These are phyloP conservation scores for Sinocyclocheilus anophthalmus DNA, from an alignment of 2,113 vertebrate genomes.

Conservation along the genomic window DNA sequence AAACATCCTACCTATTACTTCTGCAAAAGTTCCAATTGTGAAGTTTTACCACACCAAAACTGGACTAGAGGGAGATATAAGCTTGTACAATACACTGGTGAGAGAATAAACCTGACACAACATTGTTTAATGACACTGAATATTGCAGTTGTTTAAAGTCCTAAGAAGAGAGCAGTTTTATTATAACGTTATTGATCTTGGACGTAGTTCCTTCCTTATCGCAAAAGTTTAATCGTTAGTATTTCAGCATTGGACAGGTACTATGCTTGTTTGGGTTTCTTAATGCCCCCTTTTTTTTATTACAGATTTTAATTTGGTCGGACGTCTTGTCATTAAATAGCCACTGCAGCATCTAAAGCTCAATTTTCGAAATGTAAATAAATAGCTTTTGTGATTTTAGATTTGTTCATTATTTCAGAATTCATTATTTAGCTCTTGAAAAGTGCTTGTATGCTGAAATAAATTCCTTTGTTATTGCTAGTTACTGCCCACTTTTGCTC, in stretches of 20 bases:
- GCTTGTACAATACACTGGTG: conserved; percentile 97
- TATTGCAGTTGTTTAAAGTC: background rate
- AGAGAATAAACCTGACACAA: conserved; percentile 59
- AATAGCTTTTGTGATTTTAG: too few relatives aligned
- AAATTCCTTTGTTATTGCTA: too few relatives aligned
- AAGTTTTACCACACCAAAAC: conserved; percentile 96
- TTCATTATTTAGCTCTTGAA: too few relatives aligned
- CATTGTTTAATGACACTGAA: background rate
- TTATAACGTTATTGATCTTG: background rate
- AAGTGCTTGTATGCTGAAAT: too few relatives aligned
- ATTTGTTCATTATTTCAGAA: too few relatives aligned
- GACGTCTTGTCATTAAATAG: background rate
- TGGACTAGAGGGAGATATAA: conserved; percentile 95
- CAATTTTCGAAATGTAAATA: background rate
- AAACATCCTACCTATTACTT: conserved; percentile 98
- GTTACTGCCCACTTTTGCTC: too few relatives aligned
- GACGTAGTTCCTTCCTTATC: background rate
- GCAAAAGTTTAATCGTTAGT: background rate
- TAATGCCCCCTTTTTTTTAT: background rate
- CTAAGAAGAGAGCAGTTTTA: background rate
- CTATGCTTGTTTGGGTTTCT: background rate
- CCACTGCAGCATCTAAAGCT: background rate
- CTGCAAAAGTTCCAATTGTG: conserved; percentile 99
- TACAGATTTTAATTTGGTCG: too few relatives aligned
- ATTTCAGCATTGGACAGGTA: background rate